phyloP scores from a whole-genome alignment of 2,797 vertebrate genomes.

The Trachops cirrhosus region DNA sequence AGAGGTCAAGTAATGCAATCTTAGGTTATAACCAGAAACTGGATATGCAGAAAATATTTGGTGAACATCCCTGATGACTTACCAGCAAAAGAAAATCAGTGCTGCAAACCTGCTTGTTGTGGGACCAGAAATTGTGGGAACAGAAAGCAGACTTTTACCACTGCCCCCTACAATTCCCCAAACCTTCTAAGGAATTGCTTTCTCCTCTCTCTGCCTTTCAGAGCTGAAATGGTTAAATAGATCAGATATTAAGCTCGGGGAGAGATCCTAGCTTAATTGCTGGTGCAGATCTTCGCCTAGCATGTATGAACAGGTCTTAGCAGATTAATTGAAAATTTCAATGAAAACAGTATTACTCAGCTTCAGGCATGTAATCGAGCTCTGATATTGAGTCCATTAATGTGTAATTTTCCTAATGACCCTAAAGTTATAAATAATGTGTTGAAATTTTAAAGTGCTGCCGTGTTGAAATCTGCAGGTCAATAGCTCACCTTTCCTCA shows the following conservation, averaged over 20 bases:
- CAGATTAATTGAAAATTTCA: not conserved
- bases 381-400: not conserved
- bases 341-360: not conserved
- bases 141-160: not conserved
- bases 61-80: not conserved
- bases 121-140: not conserved
- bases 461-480: not conserved
- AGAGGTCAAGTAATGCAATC: not conserved
- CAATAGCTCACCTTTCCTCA: not conserved
- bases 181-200: not conserved
- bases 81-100: not conserved
- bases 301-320: constrained; percentile 1
- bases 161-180: not conserved
- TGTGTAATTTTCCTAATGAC: not conserved
- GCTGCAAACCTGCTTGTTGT: not conserved
- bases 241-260: not conserved
- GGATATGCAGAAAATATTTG: not conserved
- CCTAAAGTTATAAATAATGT: constrained; percentile 20
- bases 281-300: not conserved
- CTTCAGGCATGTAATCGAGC: not conserved
- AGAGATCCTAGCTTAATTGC: not conserved
- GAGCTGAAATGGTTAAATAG: not conserved
- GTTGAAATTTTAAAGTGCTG: not conserved
- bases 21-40: not conserved
- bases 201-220: not conserved